A percentile compares a stretch with the other conserved stretches of the same genome.
Conservation (phyloP, 2,888 invertebrate genomes). For the Resseliella maxima region DNA sequence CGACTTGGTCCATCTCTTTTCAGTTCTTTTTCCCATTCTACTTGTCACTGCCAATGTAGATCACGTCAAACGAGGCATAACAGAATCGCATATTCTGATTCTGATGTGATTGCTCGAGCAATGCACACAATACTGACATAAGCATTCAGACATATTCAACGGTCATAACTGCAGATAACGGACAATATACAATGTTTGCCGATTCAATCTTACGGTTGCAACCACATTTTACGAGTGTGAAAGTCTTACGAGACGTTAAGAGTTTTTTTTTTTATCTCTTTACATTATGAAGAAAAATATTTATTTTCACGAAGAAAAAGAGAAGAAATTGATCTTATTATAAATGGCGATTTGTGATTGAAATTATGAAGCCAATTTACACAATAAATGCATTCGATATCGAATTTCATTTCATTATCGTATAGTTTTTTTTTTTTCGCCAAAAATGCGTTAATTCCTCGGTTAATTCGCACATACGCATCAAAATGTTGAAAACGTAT, state of each 20-base stretch:
- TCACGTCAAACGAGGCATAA: background rate
- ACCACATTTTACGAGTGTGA: slow-evolving; percentile 11
- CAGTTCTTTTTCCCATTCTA: background rate
- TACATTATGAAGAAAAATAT: background rate
- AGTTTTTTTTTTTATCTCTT: background rate
- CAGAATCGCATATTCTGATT: slow-evolving; percentile 1
- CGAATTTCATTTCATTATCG: background rate
- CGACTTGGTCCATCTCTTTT: no score
- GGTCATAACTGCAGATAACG: slow-evolving; percentile 5
- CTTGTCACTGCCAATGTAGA: background rate
- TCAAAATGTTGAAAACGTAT: background rate
- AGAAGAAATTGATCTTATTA: background rate
- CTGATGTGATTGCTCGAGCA: background rate
- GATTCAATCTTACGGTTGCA: background rate
- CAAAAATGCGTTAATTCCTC: background rate
- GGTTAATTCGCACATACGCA: background rate
- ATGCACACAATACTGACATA: background rate
- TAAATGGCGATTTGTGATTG: background rate
- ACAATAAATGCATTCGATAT: background rate
- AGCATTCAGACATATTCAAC: background rate
- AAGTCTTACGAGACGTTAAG: background rate
- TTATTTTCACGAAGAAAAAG: no score
- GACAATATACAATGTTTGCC: background rate
- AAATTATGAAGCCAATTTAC: background rate
- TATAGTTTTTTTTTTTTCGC: background rate